A percentile compares a stretch with the other conserved stretches of the same genome.
These are phyloP conservation scores for Hybos culiciformis DNA, from an alignment of 2,888 invertebrate species.

Conservation along the genomic window DNA sequence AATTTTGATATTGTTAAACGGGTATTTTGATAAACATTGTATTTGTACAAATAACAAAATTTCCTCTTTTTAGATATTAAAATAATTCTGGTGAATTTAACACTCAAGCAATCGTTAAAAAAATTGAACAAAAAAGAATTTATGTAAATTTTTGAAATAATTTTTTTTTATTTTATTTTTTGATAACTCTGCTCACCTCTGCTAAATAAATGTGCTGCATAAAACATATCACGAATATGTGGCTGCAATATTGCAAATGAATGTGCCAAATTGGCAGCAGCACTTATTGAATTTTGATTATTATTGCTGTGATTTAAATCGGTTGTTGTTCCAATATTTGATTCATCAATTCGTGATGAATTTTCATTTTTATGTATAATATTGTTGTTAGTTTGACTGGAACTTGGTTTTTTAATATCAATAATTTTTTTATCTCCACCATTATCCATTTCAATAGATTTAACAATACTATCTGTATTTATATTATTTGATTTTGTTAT, in stretches of 20 bases:
- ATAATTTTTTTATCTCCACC: not conserved
- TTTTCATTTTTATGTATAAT: no score
- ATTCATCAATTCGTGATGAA: no score
- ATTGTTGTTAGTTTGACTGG: no score
- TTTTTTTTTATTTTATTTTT: constrained; percentile 2
- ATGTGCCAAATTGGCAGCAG: constrained; percentile 34
- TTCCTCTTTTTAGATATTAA: constrained; percentile 4
- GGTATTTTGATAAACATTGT: no score
- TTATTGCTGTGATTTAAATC: not conserved
- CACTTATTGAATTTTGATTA: constrained; percentile 15
- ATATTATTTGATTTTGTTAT: not conserved
- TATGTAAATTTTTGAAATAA: no score
- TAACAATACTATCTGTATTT: not conserved
- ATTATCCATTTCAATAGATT: not conserved
- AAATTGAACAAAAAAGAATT: no score
- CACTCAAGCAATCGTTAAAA: not conserved
- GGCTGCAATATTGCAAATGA: constrained; percentile 39
- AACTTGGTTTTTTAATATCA: no score
- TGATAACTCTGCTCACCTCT: no score
- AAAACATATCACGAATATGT: constrained; percentile 49
- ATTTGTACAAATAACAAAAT: no score
- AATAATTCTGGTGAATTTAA: not conserved
- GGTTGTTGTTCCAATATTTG: no score
- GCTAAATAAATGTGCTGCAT: constrained; percentile 47
- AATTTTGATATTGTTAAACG: no score